Evolutionary conservation across 1,140 invertebrate genomes (phyloP), one percentile per base, ranked within the genome.

Genomic region (Formica exsecta): DNA sequence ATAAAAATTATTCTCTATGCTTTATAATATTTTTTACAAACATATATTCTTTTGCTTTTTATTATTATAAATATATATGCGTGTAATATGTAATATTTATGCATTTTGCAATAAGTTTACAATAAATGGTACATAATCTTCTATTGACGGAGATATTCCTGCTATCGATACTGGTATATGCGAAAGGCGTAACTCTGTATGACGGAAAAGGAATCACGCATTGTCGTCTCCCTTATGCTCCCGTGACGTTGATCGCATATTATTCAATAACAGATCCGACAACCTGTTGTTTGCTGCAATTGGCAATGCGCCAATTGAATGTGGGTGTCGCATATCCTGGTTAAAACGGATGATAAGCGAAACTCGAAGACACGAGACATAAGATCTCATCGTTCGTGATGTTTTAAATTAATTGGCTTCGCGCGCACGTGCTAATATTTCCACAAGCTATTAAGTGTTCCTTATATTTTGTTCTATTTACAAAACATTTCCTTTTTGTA

Each of bases 261-360:
- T 91, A 91, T 91, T 91, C 90, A 90, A 90, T 91, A 90, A 85
- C 87, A 87, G 89, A 41, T 71, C 25, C 79, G 89, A 70, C 90
- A 91, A 91, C 90, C 90, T 91, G 90, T 91, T 91, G 90, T 91
- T 89, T 88, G 89, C 89, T 88, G 71, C 89, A 91, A 91, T 91
- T 91, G 90, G 90, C 90, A 77, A 87, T 65, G 85, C 79, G 89
- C 90, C 90, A 91, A 90, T 91, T 90, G 89, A 85, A 87, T 64
- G 87, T 91, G 87, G 87, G 90, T 87, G 90, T 90, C 80, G 76
- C 85, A 74, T 91, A 91, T 91, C 90, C 90, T 87, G 87, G 79
- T 36, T 71, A 74, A 87, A 90, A 81, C 80, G 44, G 32, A 87
- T 76, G 90, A 89, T 88, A 88, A 90, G 79, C 77, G 62, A 86